A percentile compares a stretch with the other conserved stretches of the same genome.
These are phyloP conservation scores for Barbus barbus DNA, from an alignment of 2,113 vertebrate species.

Conservation along the genomic window DNA sequence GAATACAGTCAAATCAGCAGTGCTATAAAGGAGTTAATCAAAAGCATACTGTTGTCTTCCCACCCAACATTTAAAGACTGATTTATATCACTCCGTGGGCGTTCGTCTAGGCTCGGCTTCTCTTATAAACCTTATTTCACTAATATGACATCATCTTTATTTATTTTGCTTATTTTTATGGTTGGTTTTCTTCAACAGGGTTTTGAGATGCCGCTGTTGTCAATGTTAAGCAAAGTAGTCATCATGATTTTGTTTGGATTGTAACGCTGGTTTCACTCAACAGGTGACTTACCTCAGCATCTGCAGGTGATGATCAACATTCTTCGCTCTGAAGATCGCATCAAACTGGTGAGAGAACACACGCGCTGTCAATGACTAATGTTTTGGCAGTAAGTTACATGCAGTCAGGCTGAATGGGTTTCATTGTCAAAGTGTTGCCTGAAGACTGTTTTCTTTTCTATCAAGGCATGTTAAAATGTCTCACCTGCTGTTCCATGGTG, in stretches of 20 bases:
- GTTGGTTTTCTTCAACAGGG: slow-evolving; percentile 11
- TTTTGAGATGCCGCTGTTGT: not conserved
- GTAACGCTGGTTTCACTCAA: slow-evolving; percentile 42
- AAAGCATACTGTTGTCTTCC: slow-evolving; percentile 1
- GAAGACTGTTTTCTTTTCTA: slow-evolving; percentile 50
- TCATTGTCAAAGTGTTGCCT: slow-evolving; percentile 44
- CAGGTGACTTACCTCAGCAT: slow-evolving; percentile 94
- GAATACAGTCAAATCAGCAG: slow-evolving; percentile 1
- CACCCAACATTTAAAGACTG: slow-evolving; percentile 17
- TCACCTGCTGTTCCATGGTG: not conserved
- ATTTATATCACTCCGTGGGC: not conserved
- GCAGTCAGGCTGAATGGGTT: slow-evolving; percentile 5
- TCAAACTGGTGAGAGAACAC: slow-evolving; percentile 86
- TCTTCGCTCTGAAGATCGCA: slow-evolving; percentile 92
- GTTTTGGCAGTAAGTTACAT: not conserved
- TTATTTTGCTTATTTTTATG: slow-evolving; percentile 9
- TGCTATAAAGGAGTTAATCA: slow-evolving; percentile 1
- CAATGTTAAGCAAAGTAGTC: not conserved
- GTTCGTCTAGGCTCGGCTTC: not conserved
- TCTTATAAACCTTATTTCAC: not conserved
- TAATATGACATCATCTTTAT: slow-evolving; percentile 3
- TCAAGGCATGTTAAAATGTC: slow-evolving; percentile 30
- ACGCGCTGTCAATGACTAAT: not conserved
- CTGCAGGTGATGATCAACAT: slow-evolving; percentile 98
- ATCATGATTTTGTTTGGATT: slow-evolving; percentile 1